Base-by-base conservation (phyloP, 2,113 vertebrate genomes). In the Onychostoma macrolepis region DNA sequence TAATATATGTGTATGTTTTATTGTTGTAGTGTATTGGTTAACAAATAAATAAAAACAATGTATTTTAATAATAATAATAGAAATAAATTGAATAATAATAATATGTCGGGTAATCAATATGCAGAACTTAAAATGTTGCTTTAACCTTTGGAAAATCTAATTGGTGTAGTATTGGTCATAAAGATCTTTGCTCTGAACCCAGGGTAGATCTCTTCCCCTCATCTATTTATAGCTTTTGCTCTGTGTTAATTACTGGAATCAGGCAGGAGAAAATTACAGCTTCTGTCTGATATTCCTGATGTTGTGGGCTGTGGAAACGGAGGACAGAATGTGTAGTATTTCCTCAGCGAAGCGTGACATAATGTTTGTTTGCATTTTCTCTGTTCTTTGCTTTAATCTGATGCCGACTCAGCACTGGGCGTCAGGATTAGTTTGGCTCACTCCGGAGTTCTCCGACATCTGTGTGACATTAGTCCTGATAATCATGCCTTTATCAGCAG, bases 241-340 rank as follows among this genome's bases (percentile, higher is more conserved):
- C 85, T 45, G 85, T 45, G 84, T 80, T 92, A 93, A 95, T 94
- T 89, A 95, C 93, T 93, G 90, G 91, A 93, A 93, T 94, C 89
- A 91, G 90, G 85, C 88, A 85, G 87, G 85, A 89, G 90, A 89
- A 89, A 93, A 95, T 95, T 94, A 92, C 86, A 92, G 94, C 89
- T 87, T 89, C 36, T 3, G 4, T 89, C 86, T 90, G 85, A 86
- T 86, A 71, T 53, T 74, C 85, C 33, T 30, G 21, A 36, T 33
- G 33, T 83, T 87, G 36, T 69, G 81, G 45, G 87, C 58, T 61
- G 88, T 71, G 88, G 72, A 91, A 91, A 90, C 87, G 83, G 21
- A 88, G 85, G 89, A 61, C 21, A 43, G 21, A 19, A 28, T 65
- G 58, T 81, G 38, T 43, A 81, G 58, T 81, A 81, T 81, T 81